Evolutionary conservation across 2,113 vertebrate species (phyloP), one percentile per base, ranked within the genome.

Genomic region (Elanoides forficatus): DNA sequence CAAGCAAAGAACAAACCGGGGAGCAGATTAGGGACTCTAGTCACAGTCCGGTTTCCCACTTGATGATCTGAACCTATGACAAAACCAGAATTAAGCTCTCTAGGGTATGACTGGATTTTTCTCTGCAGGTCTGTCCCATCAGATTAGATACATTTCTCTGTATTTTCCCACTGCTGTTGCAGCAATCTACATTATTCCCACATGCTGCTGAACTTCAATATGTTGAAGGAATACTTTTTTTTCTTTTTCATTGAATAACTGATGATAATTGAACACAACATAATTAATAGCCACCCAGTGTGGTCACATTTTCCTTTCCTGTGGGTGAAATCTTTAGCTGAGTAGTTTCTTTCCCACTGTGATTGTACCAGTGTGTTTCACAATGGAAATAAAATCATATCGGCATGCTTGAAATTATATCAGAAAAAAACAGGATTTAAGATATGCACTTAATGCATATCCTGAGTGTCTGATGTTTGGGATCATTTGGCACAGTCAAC

Each of bases 401-500:
- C 71, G 0, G 50, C 59, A 52, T 58, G 50, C 81, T 83, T 94
- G 86, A 97, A 95, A 97, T 94, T 81, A 70, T 96, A 72, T 95
- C 58, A 81, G 85, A 65, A 95, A 71, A 48, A 89, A 97, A 63
- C 89, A 94, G 94, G 72, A 91, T 95, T 96, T 93, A 95, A 85
- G 88, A 86, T 81, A 85, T 9, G 23, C 40, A 58, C 80, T 95
- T 96, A 88, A 70, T 71, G 92, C 93, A 83, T 91, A 93, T 94
- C 86, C 93, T 91, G 79, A 97, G 95, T 52, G 74, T 97, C 88
- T 94, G 38, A 78, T 92, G 65, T 72, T 81, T 88, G 89, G 88
- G 91, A 94, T 98, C 56, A 42, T 97, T 97, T 97, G 95, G 75
- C 84, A 94, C 91, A 97, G 89, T 94, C 88, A 74, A 95, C 78